These are phyloP conservation scores for Strix occidentalis DNA, from an alignment of 2,797 vertebrate species.

Conservation along the genomic window DNA sequence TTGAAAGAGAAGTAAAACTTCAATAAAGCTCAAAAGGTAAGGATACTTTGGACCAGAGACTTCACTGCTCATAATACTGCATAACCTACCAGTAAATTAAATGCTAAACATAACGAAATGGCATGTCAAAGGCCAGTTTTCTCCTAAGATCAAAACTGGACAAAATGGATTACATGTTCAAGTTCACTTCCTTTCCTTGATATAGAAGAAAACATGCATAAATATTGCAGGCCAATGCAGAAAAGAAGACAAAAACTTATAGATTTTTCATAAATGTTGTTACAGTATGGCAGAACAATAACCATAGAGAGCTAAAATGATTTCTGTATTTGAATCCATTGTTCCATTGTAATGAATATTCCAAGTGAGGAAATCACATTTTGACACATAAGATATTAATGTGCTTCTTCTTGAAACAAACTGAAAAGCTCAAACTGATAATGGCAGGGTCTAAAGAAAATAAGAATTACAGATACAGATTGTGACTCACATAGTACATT, in stretches of 20 bases:
- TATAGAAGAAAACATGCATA: background rate
- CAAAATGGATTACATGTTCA: background rate
- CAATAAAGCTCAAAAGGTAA: background rate
- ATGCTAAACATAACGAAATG: background rate
- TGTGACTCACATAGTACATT: background rate
- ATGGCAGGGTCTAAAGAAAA: background rate
- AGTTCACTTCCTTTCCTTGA: background rate
- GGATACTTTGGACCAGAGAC: background rate
- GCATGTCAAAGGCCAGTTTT: background rate
- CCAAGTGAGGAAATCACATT: background rate
- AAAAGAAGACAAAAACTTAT: background rate
- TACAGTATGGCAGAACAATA: background rate
- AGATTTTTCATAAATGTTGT: background rate
- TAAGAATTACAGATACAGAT: background rate
- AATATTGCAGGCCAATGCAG: background rate
- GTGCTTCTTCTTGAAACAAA: conserved; percentile 29
- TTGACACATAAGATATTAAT: background rate
- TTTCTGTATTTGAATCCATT: background rate
- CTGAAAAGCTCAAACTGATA: background rate
- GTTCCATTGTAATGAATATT: background rate
- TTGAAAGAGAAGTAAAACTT: conserved; percentile 15
- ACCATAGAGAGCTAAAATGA: background rate
- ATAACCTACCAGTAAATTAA: conserved; percentile 1
- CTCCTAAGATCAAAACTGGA: background rate
- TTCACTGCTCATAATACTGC: background rate